Percentiles rank a stretch among this genome's conserved stretches.
These are phyloP conservation scores for Orthosia gracilis DNA, from an alignment of 2,888 invertebrate genomes.

Conservation along the genomic window DNA sequence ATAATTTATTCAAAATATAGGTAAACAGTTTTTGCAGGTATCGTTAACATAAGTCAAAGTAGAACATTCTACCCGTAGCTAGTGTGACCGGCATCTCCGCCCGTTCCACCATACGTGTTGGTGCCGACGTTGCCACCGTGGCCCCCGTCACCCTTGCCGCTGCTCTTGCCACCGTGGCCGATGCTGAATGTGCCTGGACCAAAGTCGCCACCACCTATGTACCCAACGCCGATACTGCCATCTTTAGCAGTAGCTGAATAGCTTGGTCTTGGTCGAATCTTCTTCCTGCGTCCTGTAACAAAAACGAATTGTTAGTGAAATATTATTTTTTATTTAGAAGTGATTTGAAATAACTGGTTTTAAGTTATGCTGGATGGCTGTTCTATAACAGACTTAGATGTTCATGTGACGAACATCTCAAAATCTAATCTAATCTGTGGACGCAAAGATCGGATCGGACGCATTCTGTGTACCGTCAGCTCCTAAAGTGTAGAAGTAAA, in stretches of 20 bases:
- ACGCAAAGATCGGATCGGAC: too few species aligned
- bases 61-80: conserved; percentile 1
- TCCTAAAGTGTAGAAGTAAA: too few species aligned
- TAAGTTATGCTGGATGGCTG: too few species aligned
- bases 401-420: too few species aligned
- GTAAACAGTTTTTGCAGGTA: too few species aligned
- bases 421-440: too few species aligned
- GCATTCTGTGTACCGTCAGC: too few species aligned
- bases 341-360: too few species aligned
- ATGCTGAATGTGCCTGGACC: conserved; percentile 29
- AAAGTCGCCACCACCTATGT: conserved; percentile 4
- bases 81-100: conserved; percentile 26
- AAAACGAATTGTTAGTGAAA: not conserved
- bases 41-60: not conserved
- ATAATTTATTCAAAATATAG: too few species aligned
- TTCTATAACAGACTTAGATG: too few species aligned
- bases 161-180: conserved; percentile 29
- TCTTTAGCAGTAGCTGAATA: not conserved
- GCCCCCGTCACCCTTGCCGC: conserved; percentile 27
- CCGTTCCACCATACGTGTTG: conserved; percentile 14
- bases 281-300: not conserved
- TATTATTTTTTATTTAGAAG: not conserved
- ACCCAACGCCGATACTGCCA: conserved; percentile 17
- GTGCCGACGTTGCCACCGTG: conserved; percentile 39
- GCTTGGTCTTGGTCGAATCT: not conserved